These are phyloP conservation scores for Notodonta ziczac DNA, from an alignment of 2,888 invertebrate genomes.

Conservation along the genomic window DNA sequence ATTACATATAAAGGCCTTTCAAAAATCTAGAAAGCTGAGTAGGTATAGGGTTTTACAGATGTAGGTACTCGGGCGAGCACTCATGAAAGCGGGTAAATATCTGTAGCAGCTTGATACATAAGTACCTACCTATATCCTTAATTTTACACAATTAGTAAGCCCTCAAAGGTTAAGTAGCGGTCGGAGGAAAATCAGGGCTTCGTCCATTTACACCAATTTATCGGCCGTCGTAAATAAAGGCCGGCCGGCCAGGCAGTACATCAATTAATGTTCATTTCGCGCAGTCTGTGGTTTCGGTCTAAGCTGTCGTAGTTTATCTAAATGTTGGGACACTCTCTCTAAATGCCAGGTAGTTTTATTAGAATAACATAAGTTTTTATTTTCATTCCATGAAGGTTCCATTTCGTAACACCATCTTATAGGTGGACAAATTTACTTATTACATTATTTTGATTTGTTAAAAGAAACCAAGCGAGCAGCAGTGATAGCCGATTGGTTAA, in stretches of 20 bases:
- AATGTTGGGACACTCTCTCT: background rate
- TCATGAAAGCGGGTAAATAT: too few relatives aligned
- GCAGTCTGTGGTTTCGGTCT: background rate
- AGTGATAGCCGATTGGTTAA: too few relatives aligned
- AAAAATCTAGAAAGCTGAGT: background rate
- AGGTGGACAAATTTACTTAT: too few relatives aligned
- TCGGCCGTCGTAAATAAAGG: slow-evolving; percentile 6
- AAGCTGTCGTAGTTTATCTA: slow-evolving; percentile 3
- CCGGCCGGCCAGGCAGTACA: background rate
- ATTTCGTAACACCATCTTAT: too few relatives aligned
- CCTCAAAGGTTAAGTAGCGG: slow-evolving; percentile 4
- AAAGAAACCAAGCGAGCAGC: too few relatives aligned
- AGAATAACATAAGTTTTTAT: background rate
- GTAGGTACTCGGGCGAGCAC: too few relatives aligned
- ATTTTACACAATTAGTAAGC: slow-evolving; percentile 1
- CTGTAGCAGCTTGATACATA: too few relatives aligned
- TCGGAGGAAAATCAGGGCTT: slow-evolving; percentile 6
- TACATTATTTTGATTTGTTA: too few relatives aligned
- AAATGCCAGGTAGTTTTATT: background rate
- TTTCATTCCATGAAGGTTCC: background rate
- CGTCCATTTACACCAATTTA: slow-evolving; percentile 8
- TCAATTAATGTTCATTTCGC: slow-evolving; percentile 9
- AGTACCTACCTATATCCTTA: background rate
- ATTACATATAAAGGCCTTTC: background rate
- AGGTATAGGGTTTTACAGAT: too few relatives aligned